Conservation (phyloP, 2,797 vertebrate genomes). For the Podarcis siculus region DNA sequence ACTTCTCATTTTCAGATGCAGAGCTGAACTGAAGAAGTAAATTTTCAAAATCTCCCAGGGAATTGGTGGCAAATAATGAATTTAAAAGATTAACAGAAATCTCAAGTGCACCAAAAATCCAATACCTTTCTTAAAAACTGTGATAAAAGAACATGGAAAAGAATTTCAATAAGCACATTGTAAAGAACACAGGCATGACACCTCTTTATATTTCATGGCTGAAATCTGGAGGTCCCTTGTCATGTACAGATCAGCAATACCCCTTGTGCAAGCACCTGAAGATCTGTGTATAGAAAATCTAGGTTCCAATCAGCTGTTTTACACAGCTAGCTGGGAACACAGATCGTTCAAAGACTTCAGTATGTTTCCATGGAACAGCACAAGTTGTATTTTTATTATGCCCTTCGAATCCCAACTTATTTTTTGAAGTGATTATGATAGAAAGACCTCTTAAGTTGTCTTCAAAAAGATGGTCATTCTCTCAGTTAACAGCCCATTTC, state of each 20-base stretch:
- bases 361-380: not conserved
- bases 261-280: not conserved
- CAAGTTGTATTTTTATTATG: no score
- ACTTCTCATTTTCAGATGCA: not conserved
- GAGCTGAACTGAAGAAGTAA: not conserved
- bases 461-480: not conserved
- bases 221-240: not conserved
- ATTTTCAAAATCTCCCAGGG: not conserved
- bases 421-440: not conserved
- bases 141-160: not conserved
- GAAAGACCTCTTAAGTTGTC: not conserved
- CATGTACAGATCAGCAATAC: not conserved
- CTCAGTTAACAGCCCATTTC: constrained; percentile 8
- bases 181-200: not conserved
- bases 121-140: not conserved
- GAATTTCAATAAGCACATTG: not conserved
- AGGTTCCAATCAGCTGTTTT: not conserved
- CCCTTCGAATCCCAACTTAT: not conserved
- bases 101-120: not conserved
- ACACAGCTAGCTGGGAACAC: not conserved
- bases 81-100: not conserved
- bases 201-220: not conserved
- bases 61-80: not conserved
- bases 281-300: no score
- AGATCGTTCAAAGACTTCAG: not conserved